Percentiles rank a stretch among this genome's conserved stretches.
These are phyloP conservation scores for Cerastis rubricosa DNA, from an alignment of 2,888 invertebrate genomes.

Conservation along the genomic window DNA sequence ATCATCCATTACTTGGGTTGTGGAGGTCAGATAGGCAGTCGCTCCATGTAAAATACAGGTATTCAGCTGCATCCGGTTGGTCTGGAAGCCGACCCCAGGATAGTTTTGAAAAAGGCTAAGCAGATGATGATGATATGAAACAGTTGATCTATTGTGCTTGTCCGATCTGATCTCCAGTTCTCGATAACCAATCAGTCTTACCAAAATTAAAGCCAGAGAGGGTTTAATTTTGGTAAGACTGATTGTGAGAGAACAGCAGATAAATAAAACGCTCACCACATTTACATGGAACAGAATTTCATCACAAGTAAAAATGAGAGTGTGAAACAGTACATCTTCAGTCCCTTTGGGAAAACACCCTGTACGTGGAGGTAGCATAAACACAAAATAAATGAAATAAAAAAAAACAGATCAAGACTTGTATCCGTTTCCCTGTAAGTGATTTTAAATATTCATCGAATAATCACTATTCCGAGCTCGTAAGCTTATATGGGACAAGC, in stretches of 20 bases:
- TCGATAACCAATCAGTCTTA: too few relatives aligned
- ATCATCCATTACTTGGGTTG: too few relatives aligned
- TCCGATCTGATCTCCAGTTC: too few relatives aligned
- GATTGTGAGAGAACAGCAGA: neutral
- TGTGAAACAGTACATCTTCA: slow-evolving; percentile 12
- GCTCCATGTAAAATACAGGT: too few relatives aligned
- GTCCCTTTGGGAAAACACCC: slow-evolving; percentile 1
- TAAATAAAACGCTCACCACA: neutral
- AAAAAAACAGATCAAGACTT: slow-evolving; percentile 35
- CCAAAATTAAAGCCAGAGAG: too few relatives aligned
- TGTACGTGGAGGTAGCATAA: neutral
- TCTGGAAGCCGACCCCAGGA: too few relatives aligned
- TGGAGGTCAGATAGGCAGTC: too few relatives aligned
- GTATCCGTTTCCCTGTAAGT: slow-evolving; percentile 52
- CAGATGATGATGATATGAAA: too few relatives aligned
- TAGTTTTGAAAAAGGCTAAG: too few relatives aligned
- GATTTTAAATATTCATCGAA: slow-evolving; percentile 68
- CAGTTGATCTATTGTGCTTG: too few relatives aligned
- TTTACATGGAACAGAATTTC: neutral
- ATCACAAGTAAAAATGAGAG: neutral
- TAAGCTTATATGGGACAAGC: slow-evolving; percentile 46
- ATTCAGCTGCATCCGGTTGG: too few relatives aligned
- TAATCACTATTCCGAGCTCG: slow-evolving; percentile 59
- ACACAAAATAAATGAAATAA: slow-evolving; percentile 32
- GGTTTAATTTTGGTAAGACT: neutral